Base-by-base conservation (phyloP, 1,140 invertebrate species). In the Drosophila arizonae region DNA sequence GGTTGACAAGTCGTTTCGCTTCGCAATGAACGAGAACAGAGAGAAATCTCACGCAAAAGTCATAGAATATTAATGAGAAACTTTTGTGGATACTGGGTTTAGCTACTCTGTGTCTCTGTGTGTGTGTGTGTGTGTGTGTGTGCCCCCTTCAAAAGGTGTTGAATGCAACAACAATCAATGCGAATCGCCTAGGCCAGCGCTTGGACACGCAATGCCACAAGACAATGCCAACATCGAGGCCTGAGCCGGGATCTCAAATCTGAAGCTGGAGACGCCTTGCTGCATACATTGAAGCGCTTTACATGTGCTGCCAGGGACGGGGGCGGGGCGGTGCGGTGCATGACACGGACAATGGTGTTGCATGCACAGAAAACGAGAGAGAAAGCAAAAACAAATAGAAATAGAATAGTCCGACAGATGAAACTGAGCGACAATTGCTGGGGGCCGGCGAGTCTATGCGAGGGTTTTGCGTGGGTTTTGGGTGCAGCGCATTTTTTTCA, bases 1-100 rank as follows among this genome's bases (percentile, higher is more conserved):
- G 60, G 64, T 66, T 66, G 64, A 66, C 54, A 66, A 66, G 52
- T 55, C 41, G 43, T 33, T 13, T 28, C 26, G 43, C 54, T 30
- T 45, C 15, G 43, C 10, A 48, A 62, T 24, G 52, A 46, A 50
- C 48, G 39, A 61, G 45, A 57, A 72, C 66, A 50, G 67, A 39
- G 66, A 50, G 67, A 39, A 74, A 62, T 77, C 74, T 72, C 79
- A 81, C 79, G 79, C 79, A 81, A 77, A 73, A 81, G 79, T 81
- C 79, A 81, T 77, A 61, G 79, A 81, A 81, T 81, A 81, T 81
- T 81, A 81, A 81, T 81, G 74, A 81, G 76, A 48, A 51, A 64
- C 60, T 69, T 51, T 50, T 77, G 43, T 50, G 36, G 11, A 39
- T 13, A 39, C 36, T 13, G 11, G 36, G 10, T 17, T 26, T 33